These are phyloP conservation scores for Phalera bucephala DNA, from an alignment of 2,888 invertebrate genomes.

Conservation along the genomic window DNA sequence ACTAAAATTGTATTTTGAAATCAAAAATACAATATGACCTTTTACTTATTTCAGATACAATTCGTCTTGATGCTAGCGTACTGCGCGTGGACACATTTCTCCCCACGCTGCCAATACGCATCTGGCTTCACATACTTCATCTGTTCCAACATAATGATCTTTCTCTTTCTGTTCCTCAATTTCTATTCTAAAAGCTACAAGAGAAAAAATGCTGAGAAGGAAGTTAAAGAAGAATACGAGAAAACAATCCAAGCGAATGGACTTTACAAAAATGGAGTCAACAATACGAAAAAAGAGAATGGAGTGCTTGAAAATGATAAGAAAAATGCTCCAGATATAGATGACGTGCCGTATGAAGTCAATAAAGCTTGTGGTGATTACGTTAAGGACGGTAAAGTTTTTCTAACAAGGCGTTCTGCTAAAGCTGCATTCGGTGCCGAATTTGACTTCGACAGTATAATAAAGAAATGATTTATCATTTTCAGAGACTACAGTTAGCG, in stretches of 20 bases:
- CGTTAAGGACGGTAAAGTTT: slow-evolving; percentile 59
- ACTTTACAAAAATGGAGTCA: slow-evolving; percentile 36
- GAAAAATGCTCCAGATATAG: slow-evolving; percentile 40
- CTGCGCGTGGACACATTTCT: slow-evolving; percentile 79
- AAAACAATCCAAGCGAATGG: slow-evolving; percentile 37
- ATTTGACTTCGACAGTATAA: slow-evolving; percentile 62
- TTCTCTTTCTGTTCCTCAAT: slow-evolving; percentile 85
- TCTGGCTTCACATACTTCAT: slow-evolving; percentile 80
- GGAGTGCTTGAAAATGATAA: slow-evolving; percentile 39
- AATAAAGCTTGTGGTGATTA: slow-evolving; percentile 63
- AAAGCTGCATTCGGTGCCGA: slow-evolving; percentile 55
- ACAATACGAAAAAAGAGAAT: slow-evolving; percentile 39
- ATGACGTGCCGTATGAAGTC: slow-evolving; percentile 58
- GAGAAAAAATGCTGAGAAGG: slow-evolving; percentile 47
- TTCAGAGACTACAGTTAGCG: slow-evolving; percentile 43
- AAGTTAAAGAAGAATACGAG: slow-evolving; percentile 42
- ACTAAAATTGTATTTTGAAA: neutral
- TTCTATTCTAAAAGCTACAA: slow-evolving; percentile 85
- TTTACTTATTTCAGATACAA: slow-evolving; percentile 78
- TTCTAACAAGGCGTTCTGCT: slow-evolving; percentile 61
- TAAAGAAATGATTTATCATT: slow-evolving; percentile 69
- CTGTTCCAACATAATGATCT: slow-evolving; percentile 82
- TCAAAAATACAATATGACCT: too few species aligned
- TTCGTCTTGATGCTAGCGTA: slow-evolving; percentile 87
- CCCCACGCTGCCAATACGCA: slow-evolving; percentile 84